phyloP scores from a whole-genome alignment of 2,113 vertebrate species.

The Bujurquina vittata region DNA sequence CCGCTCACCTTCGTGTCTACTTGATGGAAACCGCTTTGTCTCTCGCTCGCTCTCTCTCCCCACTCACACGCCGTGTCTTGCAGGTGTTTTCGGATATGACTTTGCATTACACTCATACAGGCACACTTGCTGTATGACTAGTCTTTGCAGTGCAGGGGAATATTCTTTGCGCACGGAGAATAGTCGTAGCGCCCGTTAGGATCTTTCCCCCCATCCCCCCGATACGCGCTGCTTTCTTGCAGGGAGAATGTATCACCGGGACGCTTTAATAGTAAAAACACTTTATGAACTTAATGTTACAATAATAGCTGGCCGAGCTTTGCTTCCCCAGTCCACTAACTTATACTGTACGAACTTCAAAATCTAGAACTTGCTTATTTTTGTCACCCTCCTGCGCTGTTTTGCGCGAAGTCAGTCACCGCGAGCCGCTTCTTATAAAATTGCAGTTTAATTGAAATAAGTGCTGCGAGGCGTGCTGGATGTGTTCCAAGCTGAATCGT shows the following conservation, averaged over 20 bases:
- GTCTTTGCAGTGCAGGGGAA: constrained; percentile 17
- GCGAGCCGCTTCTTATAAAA: constrained; percentile 19
- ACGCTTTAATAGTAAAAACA: not conserved
- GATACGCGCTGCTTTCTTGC: constrained; percentile 14
- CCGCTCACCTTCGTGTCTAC: constrained; percentile 64
- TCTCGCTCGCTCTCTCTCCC: not conserved
- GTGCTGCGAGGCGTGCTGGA: constrained; percentile 48
- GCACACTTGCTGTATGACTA: constrained; percentile 8
- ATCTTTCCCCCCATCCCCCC: not conserved
- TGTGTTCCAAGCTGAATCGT: constrained; percentile 14
- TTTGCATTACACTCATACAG: constrained; percentile 45
- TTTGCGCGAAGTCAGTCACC: not conserved
- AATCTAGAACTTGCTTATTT: not conserved
- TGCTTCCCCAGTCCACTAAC: not conserved
- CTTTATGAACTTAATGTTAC: not conserved
- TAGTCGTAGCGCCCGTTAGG: constrained; percentile 10
- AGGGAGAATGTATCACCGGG: not conserved
- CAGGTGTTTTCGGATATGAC: constrained; percentile 67
- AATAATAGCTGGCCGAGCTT: not conserved
- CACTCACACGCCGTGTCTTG: constrained; percentile 38
- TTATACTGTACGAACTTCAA: not conserved
- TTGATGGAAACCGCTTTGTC: constrained; percentile 66
- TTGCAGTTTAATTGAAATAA: constrained; percentile 60
- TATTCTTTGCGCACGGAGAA: constrained; percentile 49
- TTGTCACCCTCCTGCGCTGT: not conserved